Evolutionary conservation across 2,888 invertebrate genomes (phyloP).

Genomic region (Sycophila texana): DNA sequence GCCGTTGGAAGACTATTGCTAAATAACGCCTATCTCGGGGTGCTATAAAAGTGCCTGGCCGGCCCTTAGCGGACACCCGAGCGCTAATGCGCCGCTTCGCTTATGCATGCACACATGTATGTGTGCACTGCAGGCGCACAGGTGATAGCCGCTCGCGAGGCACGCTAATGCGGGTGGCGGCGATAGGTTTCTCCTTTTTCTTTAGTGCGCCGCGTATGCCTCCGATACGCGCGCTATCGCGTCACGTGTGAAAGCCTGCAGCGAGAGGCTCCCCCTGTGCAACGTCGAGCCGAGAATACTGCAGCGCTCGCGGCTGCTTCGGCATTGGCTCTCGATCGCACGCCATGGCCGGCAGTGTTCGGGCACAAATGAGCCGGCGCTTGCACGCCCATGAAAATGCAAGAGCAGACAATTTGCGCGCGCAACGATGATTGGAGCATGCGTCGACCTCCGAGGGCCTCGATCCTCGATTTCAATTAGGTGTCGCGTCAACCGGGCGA

Average conservation of each 20-base stretch:
- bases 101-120: slow-evolving; percentile 13
- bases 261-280: no score
- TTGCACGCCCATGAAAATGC: slow-evolving; percentile 10
- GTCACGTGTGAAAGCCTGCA: slow-evolving; percentile 47
- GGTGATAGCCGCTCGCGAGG: slow-evolving; percentile 34
- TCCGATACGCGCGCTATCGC: slow-evolving; percentile 38
- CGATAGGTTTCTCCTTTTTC: slow-evolving; percentile 41
- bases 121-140: slow-evolving; percentile 4
- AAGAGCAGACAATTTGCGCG: neutral
- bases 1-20: no score
- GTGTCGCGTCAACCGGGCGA: neutral
- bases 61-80: neutral
- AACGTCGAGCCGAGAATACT: no score
- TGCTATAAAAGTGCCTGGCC: neutral
- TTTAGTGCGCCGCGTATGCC: slow-evolving; percentile 5
- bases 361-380: neutral
- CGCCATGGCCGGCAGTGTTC: neutral
- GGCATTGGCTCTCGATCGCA: neutral
- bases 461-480: neutral
- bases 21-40: no score
- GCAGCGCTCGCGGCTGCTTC: neutral
- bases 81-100: slow-evolving; percentile 13
- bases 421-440: slow-evolving; percentile 10
- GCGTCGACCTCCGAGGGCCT: neutral
- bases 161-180: slow-evolving; percentile 50